Evolutionary conservation across 53 echinoderm and acorn worm genomes (phyloP).

Genomic region (Stichopus horrens): DNA sequence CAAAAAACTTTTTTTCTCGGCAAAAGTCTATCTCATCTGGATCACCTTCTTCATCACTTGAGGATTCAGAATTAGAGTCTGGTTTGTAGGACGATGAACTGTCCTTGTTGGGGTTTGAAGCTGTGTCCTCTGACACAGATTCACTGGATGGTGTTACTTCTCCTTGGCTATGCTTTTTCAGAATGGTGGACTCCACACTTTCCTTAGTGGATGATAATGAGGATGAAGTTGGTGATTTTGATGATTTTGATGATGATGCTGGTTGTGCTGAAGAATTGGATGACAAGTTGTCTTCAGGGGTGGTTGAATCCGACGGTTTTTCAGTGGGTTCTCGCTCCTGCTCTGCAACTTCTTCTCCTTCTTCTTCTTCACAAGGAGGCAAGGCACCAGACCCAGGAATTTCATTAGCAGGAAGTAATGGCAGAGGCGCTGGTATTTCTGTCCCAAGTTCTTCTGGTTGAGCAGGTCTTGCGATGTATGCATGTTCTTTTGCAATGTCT

Average conservation of each 20-base stretch:
- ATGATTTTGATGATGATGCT: not conserved
- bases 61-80: no score
- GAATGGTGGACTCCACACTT: no score
- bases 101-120: no score
- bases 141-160: no score
- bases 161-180: no score
- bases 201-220: no score
- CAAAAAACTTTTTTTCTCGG: conserved; percentile 61
- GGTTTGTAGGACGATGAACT: no score
- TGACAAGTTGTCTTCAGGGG: not conserved
- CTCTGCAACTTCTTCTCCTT: not conserved
- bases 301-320: not conserved
- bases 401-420: not conserved
- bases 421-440: not conserved
- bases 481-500: not conserved
- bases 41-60: no score
- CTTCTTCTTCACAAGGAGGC: not conserved
- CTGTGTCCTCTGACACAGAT: no score
- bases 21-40: no score
- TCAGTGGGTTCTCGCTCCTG: not conserved
- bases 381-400: not conserved
- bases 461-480: not conserved
- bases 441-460: not conserved
- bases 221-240: not conserved
- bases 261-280: not conserved